Evolutionary conservation across 2,888 invertebrate genomes (phyloP).

Genomic region (Phyto melanocephala): DNA sequence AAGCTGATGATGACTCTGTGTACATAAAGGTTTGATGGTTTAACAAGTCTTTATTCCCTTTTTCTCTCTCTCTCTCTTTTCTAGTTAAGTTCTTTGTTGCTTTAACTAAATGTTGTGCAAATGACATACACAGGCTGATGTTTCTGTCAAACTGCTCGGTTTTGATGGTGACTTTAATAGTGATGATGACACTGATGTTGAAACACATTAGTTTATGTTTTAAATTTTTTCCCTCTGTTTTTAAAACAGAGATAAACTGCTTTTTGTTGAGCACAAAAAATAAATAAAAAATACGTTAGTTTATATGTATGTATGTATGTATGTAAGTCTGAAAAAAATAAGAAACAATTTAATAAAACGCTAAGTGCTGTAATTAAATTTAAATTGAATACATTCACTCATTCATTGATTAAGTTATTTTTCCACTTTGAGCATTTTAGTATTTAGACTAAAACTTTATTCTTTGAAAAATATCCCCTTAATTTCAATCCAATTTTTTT

Average conservation of each 20-base stretch:
- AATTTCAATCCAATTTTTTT: background rate
- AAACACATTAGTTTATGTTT: constrained; percentile 41
- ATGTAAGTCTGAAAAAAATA: background rate
- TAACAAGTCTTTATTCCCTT: constrained; percentile 2
- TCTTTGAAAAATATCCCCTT: background rate
- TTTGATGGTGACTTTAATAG: constrained; percentile 51
- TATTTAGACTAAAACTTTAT: background rate
- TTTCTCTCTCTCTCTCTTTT: too few species aligned
- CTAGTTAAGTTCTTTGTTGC: background rate
- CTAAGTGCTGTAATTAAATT: constrained; percentile 45
- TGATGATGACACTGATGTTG: constrained; percentile 47
- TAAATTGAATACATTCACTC: constrained; percentile 32
- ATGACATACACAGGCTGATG: constrained; percentile 51
- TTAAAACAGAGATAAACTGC: background rate
- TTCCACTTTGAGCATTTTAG: background rate
- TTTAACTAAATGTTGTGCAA: constrained; percentile 30
- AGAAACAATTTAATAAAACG: background rate
- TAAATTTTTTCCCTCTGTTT: background rate
- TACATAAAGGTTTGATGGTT: constrained; percentile 11
- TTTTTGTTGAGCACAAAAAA: background rate
- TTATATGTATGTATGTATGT: too few species aligned
- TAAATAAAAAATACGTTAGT: background rate
- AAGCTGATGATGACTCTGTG: background rate
- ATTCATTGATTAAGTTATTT: background rate
- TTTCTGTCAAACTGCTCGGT: constrained; percentile 45